Conservation (phyloP, 1,140 invertebrate species). For the Trachymyrmex septentrionalis region DNA sequence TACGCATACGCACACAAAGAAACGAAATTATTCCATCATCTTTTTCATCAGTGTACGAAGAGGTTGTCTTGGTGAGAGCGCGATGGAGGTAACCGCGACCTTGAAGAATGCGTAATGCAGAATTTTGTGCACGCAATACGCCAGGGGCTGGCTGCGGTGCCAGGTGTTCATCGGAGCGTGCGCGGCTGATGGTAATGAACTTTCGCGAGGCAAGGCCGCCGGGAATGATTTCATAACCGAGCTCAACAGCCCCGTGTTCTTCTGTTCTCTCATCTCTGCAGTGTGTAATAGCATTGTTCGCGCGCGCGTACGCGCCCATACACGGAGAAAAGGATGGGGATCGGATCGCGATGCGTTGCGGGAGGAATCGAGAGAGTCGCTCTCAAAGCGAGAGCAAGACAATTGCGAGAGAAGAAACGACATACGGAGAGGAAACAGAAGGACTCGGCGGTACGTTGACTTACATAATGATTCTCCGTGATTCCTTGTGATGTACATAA, state of each 20-base stretch:
- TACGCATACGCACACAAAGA: background rate
- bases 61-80: slow-evolving; percentile 27
- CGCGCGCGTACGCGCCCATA: slow-evolving; percentile 2
- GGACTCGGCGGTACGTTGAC: slow-evolving; percentile 58
- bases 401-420: slow-evolving; percentile 26
- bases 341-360: slow-evolving; percentile 28
- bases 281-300: slow-evolving; percentile 50
- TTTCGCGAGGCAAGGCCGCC: slow-evolving; percentile 84
- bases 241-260: slow-evolving; percentile 68
- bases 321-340: slow-evolving; percentile 44
- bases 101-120: slow-evolving; percentile 69
- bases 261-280: slow-evolving; percentile 62
- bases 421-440: slow-evolving; percentile 55
- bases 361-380: slow-evolving; percentile 34
- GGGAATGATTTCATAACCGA: slow-evolving; percentile 84
- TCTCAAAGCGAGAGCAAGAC: slow-evolving; percentile 46
- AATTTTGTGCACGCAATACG: slow-evolving; percentile 76
- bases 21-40: slow-evolving; percentile 51
- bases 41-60: slow-evolving; percentile 37
- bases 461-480: slow-evolving; percentile 69
- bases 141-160: slow-evolving; percentile 56
- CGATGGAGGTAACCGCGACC: slow-evolving; percentile 65
- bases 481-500: slow-evolving; percentile 14
- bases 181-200: slow-evolving; percentile 86
- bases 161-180: slow-evolving; percentile 77